Evolutionary conservation across 2,888 invertebrate species (phyloP), one percentile per base, ranked within the genome.

Genomic region (Seladonia tumulorum): DNA sequence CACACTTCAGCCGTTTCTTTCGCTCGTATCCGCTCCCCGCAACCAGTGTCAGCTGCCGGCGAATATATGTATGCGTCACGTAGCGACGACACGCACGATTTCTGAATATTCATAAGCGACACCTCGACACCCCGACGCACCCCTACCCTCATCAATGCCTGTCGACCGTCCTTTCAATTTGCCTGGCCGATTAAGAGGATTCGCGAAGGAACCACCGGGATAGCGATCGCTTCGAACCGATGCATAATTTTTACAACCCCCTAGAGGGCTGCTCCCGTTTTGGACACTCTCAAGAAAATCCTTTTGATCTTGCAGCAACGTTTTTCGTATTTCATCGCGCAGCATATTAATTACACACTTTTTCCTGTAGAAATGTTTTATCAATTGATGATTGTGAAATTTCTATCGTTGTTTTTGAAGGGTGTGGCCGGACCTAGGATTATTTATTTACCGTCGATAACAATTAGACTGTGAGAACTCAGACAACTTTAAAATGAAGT

Each of bases 71-170:
- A 83, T 87, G 88, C 88, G 86, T 87, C 90, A 88, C 89, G 90
- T 88, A 88, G 79, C 88, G 84, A 86, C 91, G 86, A 86, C 90
- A 88, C 89, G 90, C 89, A 89, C 89, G 57, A 85, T 87, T 88
- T 88, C 87, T 92, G 90, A 92, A 92, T 92, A 92, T 92, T 91
- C 91, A 92, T 92, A 88, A 89, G 88, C 86, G 74, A 88, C 82
- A 86, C 81, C 87, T 88, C 88, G 80, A 79, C 89, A 80, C 88
- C 86, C 81, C 79, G 49, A 29, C 47, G 72, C 76, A n/a, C 57
- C 75, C 71, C 79, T 66, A 76, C 45, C 71, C 72, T 72, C 75
- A 76, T 81, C 86, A 68, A 66, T 82, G 85, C 76, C 60, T 63
- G 68, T n/a, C 83, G 82, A 68, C 35, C 53, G 68, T 79, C 79